Evolutionary conservation across 1,140 invertebrate species (phyloP), one percentile per base, ranked within the genome.

Genomic region (Drosophila equinoxialis): DNA sequence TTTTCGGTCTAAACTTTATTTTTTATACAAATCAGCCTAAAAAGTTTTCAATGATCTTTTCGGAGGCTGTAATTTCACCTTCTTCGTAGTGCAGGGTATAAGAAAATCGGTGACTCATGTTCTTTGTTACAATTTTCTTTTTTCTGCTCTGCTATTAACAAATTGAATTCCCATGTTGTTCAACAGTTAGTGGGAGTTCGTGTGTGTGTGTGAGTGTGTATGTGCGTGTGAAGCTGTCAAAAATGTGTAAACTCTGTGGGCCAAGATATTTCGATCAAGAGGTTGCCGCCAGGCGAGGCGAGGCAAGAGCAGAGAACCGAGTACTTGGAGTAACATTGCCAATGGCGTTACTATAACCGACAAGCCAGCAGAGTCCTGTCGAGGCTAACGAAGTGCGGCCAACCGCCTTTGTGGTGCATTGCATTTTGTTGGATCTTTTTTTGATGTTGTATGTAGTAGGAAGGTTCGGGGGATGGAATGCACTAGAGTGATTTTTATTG

Each of bases 401-500:
- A 64, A 54, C 63, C 45, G 68, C 54, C 59, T 54, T 67, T 64
- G 62, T 57, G 39, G 45, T 71, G 69, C 69, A 35, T 23, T 48
- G 45, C 45, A 48, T 6, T 48, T 48, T 20, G 30, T 51, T 51
- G 17, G 17, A 55, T 65, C 2, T 26, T 26, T 26, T 26, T 26
- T 26, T 26, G 23, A 4, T 26, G 23, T 26, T 26, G 23, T 26
- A n/a, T 26, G 23, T 17, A 17, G 17, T 17, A 17, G 17, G 17
- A 17, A 17, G 17, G 17, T 17, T 17, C 17, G 17, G 17, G 17
- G 17, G 17, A 17, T 51, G 61, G 58, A 82, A 64, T 82, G 82
- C 82, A 87, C 79, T 86, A 79, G 83, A 87, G 48, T 87, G 82
- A 87, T 86, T 86, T 85, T 85, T 86, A 86, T 86, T 87, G 82